These are phyloP conservation scores for Heliconius melpomene DNA, from an alignment of 1,140 invertebrate species.

Conservation along the genomic window DNA sequence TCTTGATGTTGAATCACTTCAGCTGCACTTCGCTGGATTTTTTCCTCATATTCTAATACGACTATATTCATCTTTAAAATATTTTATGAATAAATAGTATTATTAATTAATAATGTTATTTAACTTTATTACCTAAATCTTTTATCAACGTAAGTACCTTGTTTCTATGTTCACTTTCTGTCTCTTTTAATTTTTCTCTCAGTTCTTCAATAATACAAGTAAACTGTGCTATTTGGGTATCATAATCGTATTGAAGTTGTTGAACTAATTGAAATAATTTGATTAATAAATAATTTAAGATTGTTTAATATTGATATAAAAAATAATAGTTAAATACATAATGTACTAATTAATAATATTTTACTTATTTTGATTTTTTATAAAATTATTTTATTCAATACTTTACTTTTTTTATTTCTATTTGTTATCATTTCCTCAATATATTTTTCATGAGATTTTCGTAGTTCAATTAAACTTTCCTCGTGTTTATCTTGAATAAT, in stretches of 20 bases:
- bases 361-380: neutral
- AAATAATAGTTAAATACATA: neutral
- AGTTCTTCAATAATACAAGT: constrained; percentile 67
- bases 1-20: constrained; percentile 63
- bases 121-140: neutral
- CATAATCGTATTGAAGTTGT: constrained; percentile 64
- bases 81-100: neutral
- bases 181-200: constrained; percentile 58
- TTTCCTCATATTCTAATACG: constrained; percentile 78
- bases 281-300: neutral
- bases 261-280: constrained; percentile 46
- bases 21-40: constrained; percentile 65
- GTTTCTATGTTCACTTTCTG: constrained; percentile 59
- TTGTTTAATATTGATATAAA: neutral
- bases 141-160: constrained; percentile 38
- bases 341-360: no score
- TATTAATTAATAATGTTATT: no score
- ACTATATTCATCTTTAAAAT: constrained; percentile 66
- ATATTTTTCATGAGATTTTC: constrained; percentile 53
- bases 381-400: neutral
- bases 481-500: constrained; percentile 50
- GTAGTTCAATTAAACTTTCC: constrained; percentile 50
- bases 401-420: constrained; percentile 62
- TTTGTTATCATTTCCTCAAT: constrained; percentile 57
- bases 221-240: constrained; percentile 65